phyloP scores from a whole-genome alignment of 2,113 vertebrate genomes.

The Mus spicilegus region DNA sequence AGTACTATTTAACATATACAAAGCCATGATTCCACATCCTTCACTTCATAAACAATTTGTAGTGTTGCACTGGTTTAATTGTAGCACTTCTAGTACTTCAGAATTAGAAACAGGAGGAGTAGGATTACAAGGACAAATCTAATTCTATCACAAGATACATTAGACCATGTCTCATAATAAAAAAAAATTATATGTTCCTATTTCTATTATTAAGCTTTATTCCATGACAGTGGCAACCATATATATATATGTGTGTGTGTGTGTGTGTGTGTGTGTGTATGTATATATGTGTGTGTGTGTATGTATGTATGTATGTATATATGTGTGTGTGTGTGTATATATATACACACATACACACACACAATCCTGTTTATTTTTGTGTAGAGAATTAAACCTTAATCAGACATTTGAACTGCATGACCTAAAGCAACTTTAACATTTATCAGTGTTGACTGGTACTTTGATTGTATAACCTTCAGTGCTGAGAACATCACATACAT shows the following conservation, averaged over 20 bases:
- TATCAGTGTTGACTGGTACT: not conserved
- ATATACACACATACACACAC: too few relatives aligned
- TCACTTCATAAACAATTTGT: not conserved
- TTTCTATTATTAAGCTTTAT: not conserved
- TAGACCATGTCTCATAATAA: not conserved
- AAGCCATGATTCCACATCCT: not conserved
- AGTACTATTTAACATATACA: not conserved
- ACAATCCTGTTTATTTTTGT: not conserved
- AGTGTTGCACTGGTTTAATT: not conserved
- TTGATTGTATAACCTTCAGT: not conserved
- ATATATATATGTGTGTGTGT: too few relatives aligned
- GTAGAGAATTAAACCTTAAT: not conserved
- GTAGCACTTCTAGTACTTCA: not conserved
- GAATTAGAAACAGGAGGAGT: not conserved
- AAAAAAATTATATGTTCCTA: too few relatives aligned
- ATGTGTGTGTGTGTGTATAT: too few relatives aligned
- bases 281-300: too few relatives aligned
- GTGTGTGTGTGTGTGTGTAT: too few relatives aligned
- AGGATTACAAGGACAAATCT: not conserved
- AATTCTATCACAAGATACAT: not conserved
- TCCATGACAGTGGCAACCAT: too few relatives aligned
- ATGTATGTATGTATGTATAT: too few relatives aligned
- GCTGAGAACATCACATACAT: not conserved
- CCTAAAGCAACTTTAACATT: not conserved
- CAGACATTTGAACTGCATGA: not conserved